A percentile compares a stretch with the other conserved stretches of the same genome.
Conservation (phyloP, 2,113 vertebrate species). For the Pollachius pollachius region DNA sequence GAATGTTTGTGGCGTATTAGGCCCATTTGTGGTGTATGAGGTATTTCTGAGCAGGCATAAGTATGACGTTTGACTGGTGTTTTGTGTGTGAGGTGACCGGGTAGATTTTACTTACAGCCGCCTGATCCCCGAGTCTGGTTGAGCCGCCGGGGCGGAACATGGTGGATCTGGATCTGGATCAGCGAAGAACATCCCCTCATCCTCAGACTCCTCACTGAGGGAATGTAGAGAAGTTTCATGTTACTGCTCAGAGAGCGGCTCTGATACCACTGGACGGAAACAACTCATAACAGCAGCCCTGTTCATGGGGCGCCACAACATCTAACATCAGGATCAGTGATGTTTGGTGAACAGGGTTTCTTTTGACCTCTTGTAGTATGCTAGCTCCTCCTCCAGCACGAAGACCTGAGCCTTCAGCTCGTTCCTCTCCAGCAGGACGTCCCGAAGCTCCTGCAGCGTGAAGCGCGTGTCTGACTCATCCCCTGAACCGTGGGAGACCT, state of each 20-base stretch:
- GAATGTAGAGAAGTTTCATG: neutral
- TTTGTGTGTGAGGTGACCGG: no score
- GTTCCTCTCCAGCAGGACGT: slow-evolving; percentile 90
- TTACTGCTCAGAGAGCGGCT: no score
- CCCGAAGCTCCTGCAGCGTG: slow-evolving; percentile 89
- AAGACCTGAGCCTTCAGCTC: slow-evolving; percentile 92
- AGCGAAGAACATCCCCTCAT: neutral
- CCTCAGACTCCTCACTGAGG: neutral
- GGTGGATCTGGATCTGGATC: slow-evolving; percentile 39
- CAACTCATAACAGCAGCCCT: neutral
- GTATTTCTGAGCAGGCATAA: no score
- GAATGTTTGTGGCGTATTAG: no score
- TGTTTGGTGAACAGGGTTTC: slow-evolving; percentile 34
- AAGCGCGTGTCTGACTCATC: slow-evolving; percentile 75
- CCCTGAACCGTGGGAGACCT: slow-evolving; percentile 28
- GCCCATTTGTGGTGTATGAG: no score
- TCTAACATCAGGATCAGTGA: no score
- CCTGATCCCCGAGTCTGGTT: slow-evolving; percentile 89
- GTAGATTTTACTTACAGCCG: slow-evolving; percentile 81
- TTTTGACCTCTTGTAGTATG: slow-evolving; percentile 85
- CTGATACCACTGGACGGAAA: neutral
- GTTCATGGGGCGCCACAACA: no score
- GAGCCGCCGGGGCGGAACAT: slow-evolving; percentile 64
- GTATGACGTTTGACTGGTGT: no score
- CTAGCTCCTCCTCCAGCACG: slow-evolving; percentile 87